phyloP scores from a whole-genome alignment of 1,140 invertebrate species.

The Laodelphax striatellus region DNA sequence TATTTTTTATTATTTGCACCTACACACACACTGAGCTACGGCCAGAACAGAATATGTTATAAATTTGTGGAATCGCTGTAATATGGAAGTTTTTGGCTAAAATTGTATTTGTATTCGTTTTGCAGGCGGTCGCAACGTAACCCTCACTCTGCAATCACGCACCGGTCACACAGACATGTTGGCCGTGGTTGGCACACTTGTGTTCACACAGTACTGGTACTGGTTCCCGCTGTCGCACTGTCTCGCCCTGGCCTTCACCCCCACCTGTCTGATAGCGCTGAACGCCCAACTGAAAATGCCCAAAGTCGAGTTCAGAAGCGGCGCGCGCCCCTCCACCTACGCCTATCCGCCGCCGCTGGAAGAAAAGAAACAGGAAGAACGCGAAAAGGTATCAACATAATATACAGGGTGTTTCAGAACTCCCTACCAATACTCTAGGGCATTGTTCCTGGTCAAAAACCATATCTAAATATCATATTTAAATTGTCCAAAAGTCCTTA shows the following conservation, averaged over 20 bases:
- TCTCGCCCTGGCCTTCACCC: constrained; percentile 88
- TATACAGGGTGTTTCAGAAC: too few species aligned
- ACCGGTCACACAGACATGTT: constrained; percentile 97
- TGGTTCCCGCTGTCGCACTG: constrained; percentile 98
- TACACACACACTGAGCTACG: too few species aligned
- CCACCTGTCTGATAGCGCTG: constrained; percentile 73
- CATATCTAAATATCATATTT: too few species aligned
- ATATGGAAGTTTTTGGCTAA: too few species aligned
- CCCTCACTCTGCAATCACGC: constrained; percentile 86
- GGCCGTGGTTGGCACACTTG: constrained; percentile 92
- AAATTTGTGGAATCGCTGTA: too few species aligned
- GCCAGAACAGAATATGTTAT: too few species aligned
- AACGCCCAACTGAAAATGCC: constrained; percentile 60
- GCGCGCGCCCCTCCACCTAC: constrained; percentile 87
- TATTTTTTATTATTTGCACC: too few species aligned
- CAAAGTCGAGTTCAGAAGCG: constrained; percentile 84
- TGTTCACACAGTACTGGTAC: constrained; percentile 99
- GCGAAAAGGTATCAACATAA: constrained; percentile 91
- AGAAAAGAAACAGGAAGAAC: constrained; percentile 95
- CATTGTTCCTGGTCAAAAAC: too few species aligned
- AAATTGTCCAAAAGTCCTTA: too few species aligned
- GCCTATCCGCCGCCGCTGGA: constrained; percentile 94
- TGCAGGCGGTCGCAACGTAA: constrained; percentile 94
- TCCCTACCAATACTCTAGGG: too few species aligned
- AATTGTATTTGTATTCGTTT: too few species aligned